Percentiles rank a stretch among this genome's conserved stretches.
Conservation (phyloP, 2,797 vertebrate genomes). For the Rousettus madagascariensis region DNA sequence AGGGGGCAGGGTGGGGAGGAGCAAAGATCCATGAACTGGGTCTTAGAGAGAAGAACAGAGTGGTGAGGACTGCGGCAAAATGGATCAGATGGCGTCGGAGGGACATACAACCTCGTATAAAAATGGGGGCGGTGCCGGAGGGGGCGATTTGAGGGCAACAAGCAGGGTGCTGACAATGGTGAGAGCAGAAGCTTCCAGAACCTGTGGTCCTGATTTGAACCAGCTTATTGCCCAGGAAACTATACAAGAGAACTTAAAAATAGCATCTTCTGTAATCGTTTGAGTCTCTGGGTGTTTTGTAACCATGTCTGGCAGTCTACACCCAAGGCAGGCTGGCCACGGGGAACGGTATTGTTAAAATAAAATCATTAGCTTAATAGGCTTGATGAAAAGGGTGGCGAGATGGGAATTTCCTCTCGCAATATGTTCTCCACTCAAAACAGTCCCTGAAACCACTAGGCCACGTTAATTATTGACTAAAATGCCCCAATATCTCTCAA, state of each 20-base stretch:
- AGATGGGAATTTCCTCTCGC: slow-evolving; percentile 64
- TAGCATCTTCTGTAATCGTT: slow-evolving; percentile 60
- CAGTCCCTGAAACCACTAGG: slow-evolving; percentile 49
- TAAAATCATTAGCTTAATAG: slow-evolving; percentile 78
- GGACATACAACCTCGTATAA: not conserved
- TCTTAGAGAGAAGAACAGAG: not conserved
- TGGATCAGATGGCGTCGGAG: not conserved
- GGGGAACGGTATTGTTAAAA: slow-evolving; percentile 64
- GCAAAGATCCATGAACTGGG: not conserved
- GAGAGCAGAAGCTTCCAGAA: slow-evolving; percentile 53
- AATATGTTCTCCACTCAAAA: slow-evolving; percentile 67
- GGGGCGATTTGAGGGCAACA: not conserved
- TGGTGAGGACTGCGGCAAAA: not conserved
- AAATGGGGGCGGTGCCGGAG: not conserved
- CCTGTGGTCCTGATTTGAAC: not conserved
- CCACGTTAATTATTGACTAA: slow-evolving; percentile 9
- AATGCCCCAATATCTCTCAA: not conserved
- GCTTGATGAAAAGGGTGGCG: slow-evolving; percentile 56
- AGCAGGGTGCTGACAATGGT: not conserved
- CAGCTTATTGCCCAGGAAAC: slow-evolving; percentile 52
- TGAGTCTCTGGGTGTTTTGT: slow-evolving; percentile 65
- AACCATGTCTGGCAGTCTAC: slow-evolving; percentile 59
- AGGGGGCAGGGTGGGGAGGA: not conserved
- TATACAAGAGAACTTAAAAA: slow-evolving; percentile 62
- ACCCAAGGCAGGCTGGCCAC: slow-evolving; percentile 60